These are phyloP conservation scores for Pteronura brasiliensis DNA, from an alignment of 2,113 vertebrate genomes.

Conservation along the genomic window DNA sequence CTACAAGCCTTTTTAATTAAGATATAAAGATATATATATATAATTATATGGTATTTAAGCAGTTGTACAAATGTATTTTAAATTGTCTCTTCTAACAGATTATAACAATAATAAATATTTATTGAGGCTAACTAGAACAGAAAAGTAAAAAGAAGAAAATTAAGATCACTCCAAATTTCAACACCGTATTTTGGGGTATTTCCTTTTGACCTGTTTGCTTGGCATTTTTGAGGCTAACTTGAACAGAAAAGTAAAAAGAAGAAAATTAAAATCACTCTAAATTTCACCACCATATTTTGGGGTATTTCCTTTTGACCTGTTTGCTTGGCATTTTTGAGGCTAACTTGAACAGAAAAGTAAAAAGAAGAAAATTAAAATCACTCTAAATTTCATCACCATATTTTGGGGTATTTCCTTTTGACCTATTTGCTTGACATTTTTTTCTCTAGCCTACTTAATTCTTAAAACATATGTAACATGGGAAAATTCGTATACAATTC, in stretches of 20 bases:
- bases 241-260: slow-evolving; percentile 7
- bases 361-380: not conserved
- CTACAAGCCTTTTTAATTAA: slow-evolving; percentile 21
- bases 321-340: not conserved
- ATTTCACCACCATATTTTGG: not conserved
- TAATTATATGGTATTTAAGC: not conserved
- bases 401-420: not conserved
- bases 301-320: not conserved
- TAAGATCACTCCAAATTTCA: not conserved
- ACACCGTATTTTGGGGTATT: not conserved
- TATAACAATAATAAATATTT: not conserved
- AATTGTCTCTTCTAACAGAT: not conserved
- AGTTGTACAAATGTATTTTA: not conserved
- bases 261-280: not conserved
- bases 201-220: not conserved
- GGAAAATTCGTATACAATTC: not conserved
- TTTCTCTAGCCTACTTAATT: not conserved
- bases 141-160: slow-evolving; percentile 15
- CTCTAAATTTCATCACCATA: not conserved
- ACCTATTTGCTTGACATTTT: not conserved
- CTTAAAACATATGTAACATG: not conserved
- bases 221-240: slow-evolving; percentile 10
- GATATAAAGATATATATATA: not conserved
- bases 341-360: slow-evolving; percentile 28
- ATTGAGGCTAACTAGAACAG: not conserved